These are phyloP conservation scores for Nilaparvata lugens DNA, from an alignment of 1,140 invertebrate species.

Conservation along the genomic window DNA sequence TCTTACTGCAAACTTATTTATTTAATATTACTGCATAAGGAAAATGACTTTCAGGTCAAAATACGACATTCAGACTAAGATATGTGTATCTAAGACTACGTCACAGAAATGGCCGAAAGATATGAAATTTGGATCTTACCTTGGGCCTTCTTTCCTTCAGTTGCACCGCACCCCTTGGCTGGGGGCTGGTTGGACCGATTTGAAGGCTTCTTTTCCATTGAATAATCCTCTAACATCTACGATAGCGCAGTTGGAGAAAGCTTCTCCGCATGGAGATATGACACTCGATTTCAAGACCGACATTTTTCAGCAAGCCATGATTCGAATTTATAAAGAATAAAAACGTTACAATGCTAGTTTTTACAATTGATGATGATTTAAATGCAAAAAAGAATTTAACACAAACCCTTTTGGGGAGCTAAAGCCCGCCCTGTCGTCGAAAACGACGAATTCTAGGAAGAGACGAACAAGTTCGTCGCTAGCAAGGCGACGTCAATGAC, in stretches of 20 bases:
- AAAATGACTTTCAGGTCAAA: too few relatives aligned
- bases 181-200: background rate
- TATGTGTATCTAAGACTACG: too few relatives aligned
- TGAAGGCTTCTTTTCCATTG: constrained; percentile 3
- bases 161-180: background rate
- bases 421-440: constrained; percentile 3
- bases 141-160: background rate
- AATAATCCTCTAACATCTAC: constrained; percentile 2
- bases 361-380: background rate
- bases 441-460: constrained; percentile 3
- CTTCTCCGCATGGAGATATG: background rate
- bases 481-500: background rate
- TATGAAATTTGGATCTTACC: background rate
- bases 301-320: constrained; percentile 5
- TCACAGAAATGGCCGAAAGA: too few relatives aligned
- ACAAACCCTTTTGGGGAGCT: background rate
- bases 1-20: too few relatives aligned
- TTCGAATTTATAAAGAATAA: background rate
- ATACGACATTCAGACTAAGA: too few relatives aligned
- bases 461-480: constrained; percentile 2
- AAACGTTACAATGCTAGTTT: background rate
- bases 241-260: background rate
- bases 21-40: too few relatives aligned
- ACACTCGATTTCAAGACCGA: background rate
- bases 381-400: background rate